Evolutionary conservation across 2,113 vertebrate species (phyloP).

Genomic region (Mastomys coucha): DNA sequence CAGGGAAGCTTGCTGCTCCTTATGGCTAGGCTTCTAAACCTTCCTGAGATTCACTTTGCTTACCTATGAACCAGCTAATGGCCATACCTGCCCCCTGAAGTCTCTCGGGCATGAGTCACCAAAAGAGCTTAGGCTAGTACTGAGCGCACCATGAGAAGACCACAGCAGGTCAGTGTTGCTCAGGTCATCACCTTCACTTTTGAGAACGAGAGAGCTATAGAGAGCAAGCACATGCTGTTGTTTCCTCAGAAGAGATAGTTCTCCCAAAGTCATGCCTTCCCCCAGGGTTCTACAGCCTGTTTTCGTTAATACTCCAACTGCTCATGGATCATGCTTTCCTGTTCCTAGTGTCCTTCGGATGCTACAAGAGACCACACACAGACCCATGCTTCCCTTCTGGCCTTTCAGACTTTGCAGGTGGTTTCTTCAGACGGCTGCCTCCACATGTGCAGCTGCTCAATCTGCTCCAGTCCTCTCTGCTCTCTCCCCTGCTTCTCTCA

Average conservation of each 20-base stretch:
- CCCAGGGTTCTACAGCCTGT: background rate
- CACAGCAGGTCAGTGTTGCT: background rate
- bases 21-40: background rate
- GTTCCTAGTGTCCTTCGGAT: background rate
- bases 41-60: conserved; percentile 1
- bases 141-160: background rate
- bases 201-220: background rate
- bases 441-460: background rate
- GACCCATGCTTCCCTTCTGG: background rate
- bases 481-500: background rate
- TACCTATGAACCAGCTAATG: background rate
- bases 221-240: background rate
- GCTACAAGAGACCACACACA: background rate
- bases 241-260: background rate
- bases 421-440: background rate
- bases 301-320: background rate
- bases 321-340: background rate
- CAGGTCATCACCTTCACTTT: background rate
- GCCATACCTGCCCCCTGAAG: background rate
- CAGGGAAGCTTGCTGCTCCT: background rate
- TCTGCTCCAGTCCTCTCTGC: background rate
- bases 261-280: background rate
- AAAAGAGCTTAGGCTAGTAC: background rate
- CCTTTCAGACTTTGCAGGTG: background rate
- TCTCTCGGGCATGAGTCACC: background rate